These are phyloP conservation scores for Dicranocentrus wangi DNA, from an alignment of 2,888 invertebrate species.

Conservation along the genomic window DNA sequence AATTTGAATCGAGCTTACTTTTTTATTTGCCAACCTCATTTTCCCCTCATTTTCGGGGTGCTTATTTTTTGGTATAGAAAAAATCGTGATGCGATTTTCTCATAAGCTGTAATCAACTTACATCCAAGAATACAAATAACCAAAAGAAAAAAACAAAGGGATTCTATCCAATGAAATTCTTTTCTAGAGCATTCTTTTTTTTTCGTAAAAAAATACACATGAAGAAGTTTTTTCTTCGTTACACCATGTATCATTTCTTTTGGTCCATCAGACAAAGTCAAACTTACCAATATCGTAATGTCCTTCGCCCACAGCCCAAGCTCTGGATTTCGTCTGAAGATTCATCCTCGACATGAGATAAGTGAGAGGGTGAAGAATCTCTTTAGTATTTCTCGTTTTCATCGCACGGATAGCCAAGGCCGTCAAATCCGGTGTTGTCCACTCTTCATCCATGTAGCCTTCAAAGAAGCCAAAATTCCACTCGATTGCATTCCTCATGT, in stretches of 20 bases:
- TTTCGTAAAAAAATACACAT: constrained; percentile 12
- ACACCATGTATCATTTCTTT: too few relatives aligned
- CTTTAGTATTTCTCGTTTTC: constrained; percentile 46
- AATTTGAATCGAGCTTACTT: constrained; percentile 28
- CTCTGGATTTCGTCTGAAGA: constrained; percentile 60
- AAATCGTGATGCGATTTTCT: too few relatives aligned
- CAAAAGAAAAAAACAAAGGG: not conserved
- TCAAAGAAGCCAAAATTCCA: constrained; percentile 61
- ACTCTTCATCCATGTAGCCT: constrained; percentile 60
- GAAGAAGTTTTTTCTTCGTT: constrained; percentile 9
- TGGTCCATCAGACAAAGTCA: not conserved
- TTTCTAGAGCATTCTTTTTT: not conserved
- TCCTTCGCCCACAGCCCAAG: constrained; percentile 64
- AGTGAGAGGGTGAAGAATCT: constrained; percentile 57
- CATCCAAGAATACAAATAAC: constrained; percentile 40
- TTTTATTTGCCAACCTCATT: constrained; percentile 5
- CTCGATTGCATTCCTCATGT: constrained; percentile 39
- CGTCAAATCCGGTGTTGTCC: constrained; percentile 51
- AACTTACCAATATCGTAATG: constrained; percentile 68
- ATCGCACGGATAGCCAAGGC: constrained; percentile 37
- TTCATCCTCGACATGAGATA: constrained; percentile 62
- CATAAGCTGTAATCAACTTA: too few relatives aligned
- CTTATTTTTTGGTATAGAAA: constrained; percentile 22
- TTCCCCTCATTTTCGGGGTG: constrained; percentile 34
- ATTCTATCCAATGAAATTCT: not conserved